Base-by-base conservation (phyloP, 2,113 vertebrate genomes). In the Peucedramus taeniatus region DNA sequence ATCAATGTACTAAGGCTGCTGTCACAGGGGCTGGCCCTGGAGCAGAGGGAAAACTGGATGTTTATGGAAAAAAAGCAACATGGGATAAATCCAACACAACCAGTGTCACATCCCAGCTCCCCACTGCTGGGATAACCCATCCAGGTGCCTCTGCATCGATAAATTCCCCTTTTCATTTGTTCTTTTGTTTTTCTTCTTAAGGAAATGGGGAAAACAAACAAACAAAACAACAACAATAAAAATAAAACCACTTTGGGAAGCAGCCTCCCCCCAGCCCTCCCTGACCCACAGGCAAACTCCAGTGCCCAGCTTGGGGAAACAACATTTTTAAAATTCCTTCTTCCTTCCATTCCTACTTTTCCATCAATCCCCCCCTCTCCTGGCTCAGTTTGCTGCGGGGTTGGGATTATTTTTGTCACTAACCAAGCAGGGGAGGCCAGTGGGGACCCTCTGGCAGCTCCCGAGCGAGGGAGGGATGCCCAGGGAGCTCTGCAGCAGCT, bases 401-500 rank as follows among this genome's bases (percentile, higher is more conserved):
- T 91, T 95, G 80, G 79, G 79, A 54, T 39, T 35, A 7, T 60
- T 86, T 93, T 83, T 96, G 59, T 90, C 97, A 77, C 89, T 95
- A 94, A 83, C 95, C 93, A 95, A 95, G 89, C 90, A 15, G 8
- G 13, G 79, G 93, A 94, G 77, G 72, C 92, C 87, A 63, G 85
- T 0, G 15, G 44, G 79, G 71, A 88, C 27, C 65, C 61, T 83
- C 79, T 66, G 31, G 91, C 75, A 64, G 40, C 66, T 64, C 75
- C 66, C 3, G 35, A 80, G 31, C 5, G 5, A 87, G 35, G 85
- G 33, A 74, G 39, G 60, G 69, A 75, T 18, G 77, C 77, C 3
- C 28, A 11, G 89, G 93, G 93, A 97, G 90, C 86, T 90, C 66
- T 81, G 96, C 87, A 93, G 98, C 97, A 97, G 97, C 95, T 96